Conservation (phyloP, 2,113 vertebrate genomes). For the Seriola aureovittata region DNA sequence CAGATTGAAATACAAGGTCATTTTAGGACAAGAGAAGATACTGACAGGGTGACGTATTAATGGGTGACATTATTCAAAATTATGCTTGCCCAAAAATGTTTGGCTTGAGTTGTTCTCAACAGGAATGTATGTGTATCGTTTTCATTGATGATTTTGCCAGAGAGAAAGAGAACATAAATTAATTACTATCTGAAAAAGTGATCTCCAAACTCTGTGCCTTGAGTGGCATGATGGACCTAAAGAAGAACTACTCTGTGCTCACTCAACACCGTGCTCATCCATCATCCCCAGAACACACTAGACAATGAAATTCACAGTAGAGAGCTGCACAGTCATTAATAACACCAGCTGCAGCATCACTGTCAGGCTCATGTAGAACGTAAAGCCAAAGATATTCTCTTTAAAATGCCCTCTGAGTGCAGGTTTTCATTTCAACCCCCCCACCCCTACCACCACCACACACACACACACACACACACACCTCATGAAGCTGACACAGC, state of each 20-base stretch:
- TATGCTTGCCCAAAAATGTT: slow-evolving; percentile 4
- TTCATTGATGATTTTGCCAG: slow-evolving; percentile 16
- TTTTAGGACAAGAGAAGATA: not conserved
- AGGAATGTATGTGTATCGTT: not conserved
- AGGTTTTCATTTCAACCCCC: not conserved
- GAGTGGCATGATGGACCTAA: slow-evolving; percentile 5
- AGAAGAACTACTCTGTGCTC: not conserved
- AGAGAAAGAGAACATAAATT: slow-evolving; percentile 34
- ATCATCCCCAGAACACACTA: slow-evolving; percentile 22
- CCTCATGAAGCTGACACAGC: not conserved
- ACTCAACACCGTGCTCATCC: slow-evolving; percentile 23
- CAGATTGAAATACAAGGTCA: not conserved
- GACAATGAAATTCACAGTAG: not conserved
- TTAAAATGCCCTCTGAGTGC: slow-evolving; percentile 44
- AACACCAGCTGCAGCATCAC: slow-evolving; percentile 20
- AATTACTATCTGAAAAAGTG: not conserved
- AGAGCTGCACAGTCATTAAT: slow-evolving; percentile 19
- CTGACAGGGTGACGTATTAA: not conserved
- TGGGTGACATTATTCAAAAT: not conserved
- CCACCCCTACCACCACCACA: not conserved
- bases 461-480: not conserved
- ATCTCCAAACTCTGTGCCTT: not conserved
- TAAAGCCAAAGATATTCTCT: slow-evolving; percentile 11
- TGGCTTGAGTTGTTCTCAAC: slow-evolving; percentile 13
- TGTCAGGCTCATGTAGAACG: slow-evolving; percentile 3